Evolutionary conservation across 2,888 invertebrate species (phyloP), one percentile per base, ranked within the genome.

Genomic region (Linnaemya tessellans): DNA sequence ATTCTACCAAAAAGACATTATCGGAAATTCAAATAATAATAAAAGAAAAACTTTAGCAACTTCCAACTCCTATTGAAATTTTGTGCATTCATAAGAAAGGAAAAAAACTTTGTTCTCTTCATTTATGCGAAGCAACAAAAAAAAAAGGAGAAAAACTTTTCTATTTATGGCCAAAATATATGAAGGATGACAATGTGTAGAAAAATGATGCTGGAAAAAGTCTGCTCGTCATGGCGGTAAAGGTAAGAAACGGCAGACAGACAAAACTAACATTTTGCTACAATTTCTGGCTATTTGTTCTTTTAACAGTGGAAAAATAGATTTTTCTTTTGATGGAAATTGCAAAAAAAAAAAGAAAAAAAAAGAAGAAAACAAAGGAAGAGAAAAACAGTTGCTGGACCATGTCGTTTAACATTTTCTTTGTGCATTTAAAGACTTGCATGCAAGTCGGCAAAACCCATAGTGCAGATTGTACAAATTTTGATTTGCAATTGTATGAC

Each of bases 1-100:
- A 67, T 67, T 67, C 43, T 49, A 74, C 51, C 20, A 74, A 80
- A 80, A 74, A 51, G 74, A 74, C 80, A 80, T 74, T 80, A 80
- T 80, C 80, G 60, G 67, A 74, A 74, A 60, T 51, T 60, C 41
- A 68, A 74, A 80, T 80, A 60, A 60, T 60, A 80, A 41, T 41
- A 41, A 15, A 35, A 51, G 60, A 67, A 74, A 67, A 80, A 73
- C 58, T 80, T 73, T 65, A 58, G 22, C 56, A 73, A 80, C 58
- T 80, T 74, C 38, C 15, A 70, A 79, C 22, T 62, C 70, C 60
- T 46, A 65, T 73, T 73, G 65, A 65, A 74, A 54, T 74, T 80
- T 65, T 73, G 18, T 62, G 64, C 41, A 51, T 68, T 67, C 60
- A 74, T n/a, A 60, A 80, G 64, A 71, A 51, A 5, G 25, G 11